Evolutionary conservation across 1,140 invertebrate species (phyloP).

Genomic region (Drosophila nannoptera): DNA sequence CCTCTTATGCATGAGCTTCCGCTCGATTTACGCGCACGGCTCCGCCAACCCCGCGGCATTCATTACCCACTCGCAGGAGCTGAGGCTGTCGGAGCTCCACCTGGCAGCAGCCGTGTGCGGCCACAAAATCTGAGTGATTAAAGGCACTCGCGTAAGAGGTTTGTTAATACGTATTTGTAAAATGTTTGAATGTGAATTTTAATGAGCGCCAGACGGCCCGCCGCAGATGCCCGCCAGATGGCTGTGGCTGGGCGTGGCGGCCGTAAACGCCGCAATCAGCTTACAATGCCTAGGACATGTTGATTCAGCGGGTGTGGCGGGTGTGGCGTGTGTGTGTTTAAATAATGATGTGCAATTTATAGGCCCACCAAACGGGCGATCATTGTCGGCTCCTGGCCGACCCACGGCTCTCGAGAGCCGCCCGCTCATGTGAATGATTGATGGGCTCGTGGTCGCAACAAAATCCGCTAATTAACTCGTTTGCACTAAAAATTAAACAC

Average conservation of each 20-base stretch:
- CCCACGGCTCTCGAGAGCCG: background rate
- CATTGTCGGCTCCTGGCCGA: background rate
- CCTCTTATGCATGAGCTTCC: conserved; percentile 20
- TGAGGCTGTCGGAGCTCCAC: background rate
- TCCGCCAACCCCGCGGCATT: background rate
- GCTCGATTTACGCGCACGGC: conserved; percentile 37
- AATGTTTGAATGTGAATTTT: conserved; percentile 67
- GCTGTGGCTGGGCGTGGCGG: conserved; percentile 1
- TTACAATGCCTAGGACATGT: conserved; percentile 32
- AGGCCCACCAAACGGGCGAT: conserved; percentile 22
- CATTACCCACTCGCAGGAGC: conserved; percentile 25
- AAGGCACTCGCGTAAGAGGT: conserved; percentile 57
- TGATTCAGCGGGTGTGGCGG: conserved; percentile 1
- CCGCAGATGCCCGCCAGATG: conserved; percentile 2
- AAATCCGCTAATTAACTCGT: conserved; percentile 75
- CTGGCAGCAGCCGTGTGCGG: conserved; percentile 24
- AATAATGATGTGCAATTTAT: conserved; percentile 52
- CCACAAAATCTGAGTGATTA: conserved; percentile 64
- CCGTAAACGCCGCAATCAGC: conserved; percentile 63
- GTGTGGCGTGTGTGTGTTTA: conserved; percentile 12
- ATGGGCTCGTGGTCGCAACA: conserved; percentile 54
- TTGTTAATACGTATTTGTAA: conserved; percentile 57
- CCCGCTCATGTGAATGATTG: conserved; percentile 49
- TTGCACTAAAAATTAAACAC: conserved; percentile 47
- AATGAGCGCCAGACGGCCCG: conserved; percentile 46